Evolutionary conservation across 1,140 invertebrate species (phyloP).

Genomic region (Aphelinus atriplicis): DNA sequence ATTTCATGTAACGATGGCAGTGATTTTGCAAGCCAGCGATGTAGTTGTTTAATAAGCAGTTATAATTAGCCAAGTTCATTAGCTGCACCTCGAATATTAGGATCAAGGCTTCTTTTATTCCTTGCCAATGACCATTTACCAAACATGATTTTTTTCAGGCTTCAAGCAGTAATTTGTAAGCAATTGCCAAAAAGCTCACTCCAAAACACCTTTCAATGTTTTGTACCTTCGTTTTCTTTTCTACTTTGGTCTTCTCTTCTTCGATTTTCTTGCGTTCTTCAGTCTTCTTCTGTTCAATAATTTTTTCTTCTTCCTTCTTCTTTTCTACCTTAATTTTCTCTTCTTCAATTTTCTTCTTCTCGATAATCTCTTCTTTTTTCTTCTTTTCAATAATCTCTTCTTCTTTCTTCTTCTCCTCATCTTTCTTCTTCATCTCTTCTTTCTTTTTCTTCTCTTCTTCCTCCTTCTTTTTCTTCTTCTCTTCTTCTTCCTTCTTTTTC

Average conservation of each 20-base stretch:
- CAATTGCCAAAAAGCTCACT: slow-evolving; percentile 19
- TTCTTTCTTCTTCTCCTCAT: slow-evolving; percentile 45
- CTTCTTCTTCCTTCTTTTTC: slow-evolving; percentile 53
- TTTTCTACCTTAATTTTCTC: slow-evolving; percentile 63
- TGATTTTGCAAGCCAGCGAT: slow-evolving; percentile 14
- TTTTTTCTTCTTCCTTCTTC: slow-evolving; percentile 60
- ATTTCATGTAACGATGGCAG: slow-evolving; percentile 23
- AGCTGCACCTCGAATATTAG: background rate
- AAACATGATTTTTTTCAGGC: slow-evolving; percentile 3
- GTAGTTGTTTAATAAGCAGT: slow-evolving; percentile 1
- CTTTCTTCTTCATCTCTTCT: slow-evolving; percentile 49
- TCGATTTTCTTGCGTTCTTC: slow-evolving; percentile 60
- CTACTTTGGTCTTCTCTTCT: slow-evolving; percentile 39
- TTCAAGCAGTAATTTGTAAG: slow-evolving; percentile 27
- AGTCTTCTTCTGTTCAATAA: slow-evolving; percentile 49
- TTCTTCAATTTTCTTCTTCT: slow-evolving; percentile 57
- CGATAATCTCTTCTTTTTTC: slow-evolving; percentile 47
- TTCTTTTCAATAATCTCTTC: slow-evolving; percentile 45
- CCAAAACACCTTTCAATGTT: slow-evolving; percentile 3
- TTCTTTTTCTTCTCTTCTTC: slow-evolving; percentile 51
- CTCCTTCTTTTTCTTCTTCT: slow-evolving; percentile 58
- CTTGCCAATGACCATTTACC: slow-evolving; percentile 9
- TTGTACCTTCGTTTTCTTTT: slow-evolving; percentile 30
- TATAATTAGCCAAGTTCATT: slow-evolving; percentile 2
- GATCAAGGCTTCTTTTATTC: slow-evolving; percentile 26